phyloP scores from a whole-genome alignment of 1,140 invertebrate species.

The Chironomus tepperi region DNA sequence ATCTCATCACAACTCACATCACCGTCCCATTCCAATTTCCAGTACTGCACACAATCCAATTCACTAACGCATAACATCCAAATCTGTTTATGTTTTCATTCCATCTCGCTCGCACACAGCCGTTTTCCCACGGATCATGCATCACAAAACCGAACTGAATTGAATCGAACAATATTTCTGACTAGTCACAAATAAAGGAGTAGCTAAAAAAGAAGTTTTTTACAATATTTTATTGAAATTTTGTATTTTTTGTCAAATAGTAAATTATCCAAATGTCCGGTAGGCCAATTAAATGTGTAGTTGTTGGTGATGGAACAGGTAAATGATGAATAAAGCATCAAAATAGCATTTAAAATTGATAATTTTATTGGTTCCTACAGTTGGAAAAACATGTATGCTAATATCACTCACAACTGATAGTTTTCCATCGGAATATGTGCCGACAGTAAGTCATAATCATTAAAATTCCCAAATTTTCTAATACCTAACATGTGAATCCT shows the following conservation, averaged over 20 bases:
- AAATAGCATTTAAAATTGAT: not conserved
- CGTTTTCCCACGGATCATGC: not conserved
- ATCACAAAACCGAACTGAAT: not conserved
- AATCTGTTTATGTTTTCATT: not conserved
- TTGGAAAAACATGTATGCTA: slow-evolving; percentile 98
- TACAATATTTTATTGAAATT: slow-evolving; percentile 14
- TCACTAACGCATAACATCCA: not conserved
- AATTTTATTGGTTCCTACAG: slow-evolving; percentile 55
- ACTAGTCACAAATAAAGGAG: slow-evolving; percentile 16
- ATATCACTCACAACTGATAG: slow-evolving; percentile 98
- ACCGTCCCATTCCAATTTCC: not conserved
- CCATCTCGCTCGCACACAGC: not conserved
- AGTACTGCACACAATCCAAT: not conserved
- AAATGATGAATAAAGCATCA: not conserved
- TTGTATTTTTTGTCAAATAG: not conserved
- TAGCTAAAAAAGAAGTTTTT: slow-evolving; percentile 17
- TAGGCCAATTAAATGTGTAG: slow-evolving; percentile 94
- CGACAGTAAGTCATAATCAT: slow-evolving; percentile 62
- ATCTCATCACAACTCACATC: not conserved
- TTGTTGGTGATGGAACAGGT: slow-evolving; percentile 63
- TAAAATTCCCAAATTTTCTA: slow-evolving; percentile 22
- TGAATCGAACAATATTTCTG: not conserved
- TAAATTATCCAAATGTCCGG: slow-evolving; percentile 47
- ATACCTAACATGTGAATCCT: slow-evolving; percentile 15
- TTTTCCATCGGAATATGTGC: slow-evolving; percentile 97